Conservation (phyloP, 2,888 invertebrate species). For the Campoplex nolae region DNA sequence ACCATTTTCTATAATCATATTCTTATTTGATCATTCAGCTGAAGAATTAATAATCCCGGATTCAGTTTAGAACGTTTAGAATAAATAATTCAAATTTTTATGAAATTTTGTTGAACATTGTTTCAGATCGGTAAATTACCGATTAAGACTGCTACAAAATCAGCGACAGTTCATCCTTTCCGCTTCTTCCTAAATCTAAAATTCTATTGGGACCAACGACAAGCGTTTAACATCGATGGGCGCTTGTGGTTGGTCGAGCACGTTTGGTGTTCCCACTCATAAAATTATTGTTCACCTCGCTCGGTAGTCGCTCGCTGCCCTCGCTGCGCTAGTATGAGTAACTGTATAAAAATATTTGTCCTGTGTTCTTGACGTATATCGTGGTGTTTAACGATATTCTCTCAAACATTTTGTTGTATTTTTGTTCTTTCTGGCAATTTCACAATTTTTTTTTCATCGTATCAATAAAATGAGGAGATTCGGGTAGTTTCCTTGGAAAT, state of each 20-base stretch:
- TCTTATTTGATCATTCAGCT: background rate
- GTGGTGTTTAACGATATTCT: background rate
- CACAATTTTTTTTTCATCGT: background rate
- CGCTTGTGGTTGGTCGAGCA: background rate
- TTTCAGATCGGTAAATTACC: background rate
- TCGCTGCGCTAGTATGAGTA: background rate
- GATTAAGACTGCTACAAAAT: background rate
- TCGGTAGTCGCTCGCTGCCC: too few species aligned
- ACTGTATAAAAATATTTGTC: slow-evolving; percentile 5
- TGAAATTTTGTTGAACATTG: background rate
- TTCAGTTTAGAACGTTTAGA: background rate
- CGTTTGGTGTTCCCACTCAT: background rate
- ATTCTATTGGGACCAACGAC: background rate
- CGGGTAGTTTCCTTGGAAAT: background rate
- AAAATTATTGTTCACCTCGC: background rate
- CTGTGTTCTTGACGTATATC: background rate
- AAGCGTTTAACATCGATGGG: too few species aligned
- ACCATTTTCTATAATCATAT: background rate
- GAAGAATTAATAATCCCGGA: background rate
- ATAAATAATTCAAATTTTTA: background rate
- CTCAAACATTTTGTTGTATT: background rate
- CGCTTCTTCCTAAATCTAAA: background rate
- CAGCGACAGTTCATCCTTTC: background rate
- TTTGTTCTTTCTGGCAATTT: background rate
- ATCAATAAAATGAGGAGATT: background rate